These are phyloP conservation scores for Ectobius pallidus DNA, from an alignment of 2,888 invertebrate genomes.

Conservation along the genomic window DNA sequence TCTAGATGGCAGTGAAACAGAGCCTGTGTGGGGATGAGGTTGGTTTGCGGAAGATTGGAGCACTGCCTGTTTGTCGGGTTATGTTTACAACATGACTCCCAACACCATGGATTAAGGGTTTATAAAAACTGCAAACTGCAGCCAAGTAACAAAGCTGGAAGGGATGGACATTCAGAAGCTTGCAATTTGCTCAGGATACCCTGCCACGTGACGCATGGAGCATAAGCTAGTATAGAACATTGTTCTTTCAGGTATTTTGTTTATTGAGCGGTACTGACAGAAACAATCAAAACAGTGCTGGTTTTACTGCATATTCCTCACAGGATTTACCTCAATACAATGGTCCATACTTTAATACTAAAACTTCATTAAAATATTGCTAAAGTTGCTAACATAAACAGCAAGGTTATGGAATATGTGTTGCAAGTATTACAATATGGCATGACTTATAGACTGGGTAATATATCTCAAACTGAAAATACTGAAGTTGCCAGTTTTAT, in stretches of 20 bases:
- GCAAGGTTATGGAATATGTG: neutral
- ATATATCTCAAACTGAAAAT: neutral
- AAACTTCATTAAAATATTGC: slow-evolving; percentile 16
- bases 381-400: slow-evolving; percentile 13
- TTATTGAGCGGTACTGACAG: slow-evolving; percentile 6
- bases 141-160: neutral
- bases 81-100: neutral
- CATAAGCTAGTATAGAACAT: neutral
- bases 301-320: neutral
- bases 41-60: slow-evolving; percentile 8
- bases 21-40: slow-evolving; percentile 46
- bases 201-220: neutral
- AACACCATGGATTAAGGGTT: neutral
- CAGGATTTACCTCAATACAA: neutral
- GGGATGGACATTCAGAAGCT: neutral
- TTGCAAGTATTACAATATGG: neutral
- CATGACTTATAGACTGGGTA: neutral
- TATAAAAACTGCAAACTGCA: too few relatives aligned
- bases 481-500: neutral
- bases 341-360: neutral
- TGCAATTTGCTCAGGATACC: neutral
- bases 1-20: slow-evolving; percentile 44
- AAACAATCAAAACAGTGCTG: slow-evolving; percentile 2
- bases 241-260: slow-evolving; percentile 4
- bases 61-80: neutral